phyloP scores from a whole-genome alignment of 1,140 invertebrate species.

The Rhizoglyphus robini region DNA sequence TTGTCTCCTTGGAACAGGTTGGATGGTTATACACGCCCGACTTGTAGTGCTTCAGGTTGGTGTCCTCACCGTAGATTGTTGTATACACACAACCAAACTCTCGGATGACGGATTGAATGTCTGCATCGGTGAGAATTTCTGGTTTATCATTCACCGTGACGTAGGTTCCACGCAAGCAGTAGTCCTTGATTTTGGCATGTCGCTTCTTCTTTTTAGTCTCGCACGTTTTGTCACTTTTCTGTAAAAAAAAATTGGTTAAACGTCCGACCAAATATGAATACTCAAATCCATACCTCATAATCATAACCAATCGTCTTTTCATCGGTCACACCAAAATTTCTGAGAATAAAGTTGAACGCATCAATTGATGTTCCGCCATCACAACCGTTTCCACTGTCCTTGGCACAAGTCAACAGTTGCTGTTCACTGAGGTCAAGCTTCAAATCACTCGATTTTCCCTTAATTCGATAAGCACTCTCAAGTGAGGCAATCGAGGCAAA shows the following conservation, averaged over 20 bases:
- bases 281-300: background rate
- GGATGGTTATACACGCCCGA: background rate
- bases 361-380: constrained; percentile 70
- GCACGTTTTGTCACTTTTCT: background rate
- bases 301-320: constrained; percentile 18
- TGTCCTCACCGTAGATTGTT: constrained; percentile 2
- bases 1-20: background rate
- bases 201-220: too few relatives aligned
- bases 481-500: constrained; percentile 1
- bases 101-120: background rate
- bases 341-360: constrained; percentile 45
- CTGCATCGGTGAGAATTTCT: too few relatives aligned
- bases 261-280: too few relatives aligned
- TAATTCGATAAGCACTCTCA: too few relatives aligned
- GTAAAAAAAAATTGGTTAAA: background rate
- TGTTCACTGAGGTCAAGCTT: constrained; percentile 84
- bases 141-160: background rate
- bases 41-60: background rate
- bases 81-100: constrained; percentile 4
- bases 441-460: background rate
- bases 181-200: too few relatives aligned
- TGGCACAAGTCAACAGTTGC: too few relatives aligned
- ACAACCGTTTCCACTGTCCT: constrained; percentile 87
- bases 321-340: constrained; percentile 21
- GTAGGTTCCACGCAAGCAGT: too few relatives aligned